Base-by-base conservation (phyloP, 1,140 invertebrate species). In the Thaumatotibia leucotreta region DNA sequence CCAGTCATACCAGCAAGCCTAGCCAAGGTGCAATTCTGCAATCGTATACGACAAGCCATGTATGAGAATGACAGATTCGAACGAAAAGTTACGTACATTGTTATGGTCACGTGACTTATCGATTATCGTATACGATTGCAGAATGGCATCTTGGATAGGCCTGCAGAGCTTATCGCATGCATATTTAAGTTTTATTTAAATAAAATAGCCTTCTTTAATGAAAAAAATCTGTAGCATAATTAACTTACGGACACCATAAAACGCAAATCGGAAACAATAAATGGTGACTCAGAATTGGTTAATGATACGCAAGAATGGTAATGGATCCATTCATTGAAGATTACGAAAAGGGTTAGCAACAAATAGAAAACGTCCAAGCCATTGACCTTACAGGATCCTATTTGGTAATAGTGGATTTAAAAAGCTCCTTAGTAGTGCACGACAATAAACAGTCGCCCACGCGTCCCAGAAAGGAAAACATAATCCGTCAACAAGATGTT, bases 401-500 rank as follows among this genome's bases (percentile, higher is more conserved):
- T 58, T 58, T 58, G n/a, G 24, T 58, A 24, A 58, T 11, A 58
- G 52, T 58, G 5, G 52, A 58, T n/a, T 27, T 29, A 58, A 58
- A 3, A 27, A 6, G 23, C 9, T 11, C 52, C 27, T 29, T 58
- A 58, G 14, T 58, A 29, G 52, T 31, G 24, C 52, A 31, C 9
- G 39, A 27, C 24, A 27, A 58, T 31, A 58, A 58, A 58, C 27
- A 58, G 52, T 27, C 52, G 23, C 52, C 52, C 52, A 58, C 52
- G 11, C n/a, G 29, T n/a, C n/a, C n/a, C 27, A 58, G n/a, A 27
- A 58, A 58, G 52, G 52, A 24, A 58, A 58, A 31, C 11, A 24
- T 58, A 58, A 58, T 58, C 52, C 52, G 52, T 58, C 52, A 58
- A 58, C 52, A 14, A 58, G 27, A 58, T 31, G 52, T 29, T 29